Evolutionary conservation across 2,113 vertebrate species (phyloP).

Genomic region (Poeciliopsis prolifica): DNA sequence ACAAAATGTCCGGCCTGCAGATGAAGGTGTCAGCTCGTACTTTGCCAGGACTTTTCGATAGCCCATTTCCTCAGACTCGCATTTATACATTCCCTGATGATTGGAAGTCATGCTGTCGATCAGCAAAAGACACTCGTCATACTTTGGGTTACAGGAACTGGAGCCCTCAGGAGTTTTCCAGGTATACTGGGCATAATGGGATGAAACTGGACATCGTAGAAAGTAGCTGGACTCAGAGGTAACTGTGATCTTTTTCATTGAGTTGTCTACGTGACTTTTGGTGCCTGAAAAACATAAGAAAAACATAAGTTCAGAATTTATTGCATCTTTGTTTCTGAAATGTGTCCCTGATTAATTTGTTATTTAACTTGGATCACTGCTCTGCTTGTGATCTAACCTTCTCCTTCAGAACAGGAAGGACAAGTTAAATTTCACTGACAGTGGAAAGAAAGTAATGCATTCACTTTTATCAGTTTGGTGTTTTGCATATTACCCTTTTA

Average conservation of each 20-base stretch:
- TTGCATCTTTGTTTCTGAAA: not conserved
- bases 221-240: slow-evolving; percentile 20
- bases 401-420: not conserved
- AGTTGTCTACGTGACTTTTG: accelerated
- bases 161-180: slow-evolving; percentile 23
- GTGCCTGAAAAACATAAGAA: not conserved
- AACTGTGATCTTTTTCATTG: not conserved
- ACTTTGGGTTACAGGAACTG: not conserved
- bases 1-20: accelerated
- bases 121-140: slow-evolving; percentile 47
- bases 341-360: not conserved
- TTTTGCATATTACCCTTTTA: not conserved
- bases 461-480: not conserved
- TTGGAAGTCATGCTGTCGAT: slow-evolving; percentile 43
- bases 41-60: not conserved
- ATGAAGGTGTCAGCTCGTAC: slow-evolving; percentile 6
- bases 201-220: slow-evolving; percentile 60
- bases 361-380: not conserved
- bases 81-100: slow-evolving; percentile 53
- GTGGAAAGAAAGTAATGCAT: too few relatives aligned
- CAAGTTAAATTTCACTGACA: too few relatives aligned
- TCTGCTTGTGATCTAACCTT: not conserved
- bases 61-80: slow-evolving; percentile 61
- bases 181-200: slow-evolving; percentile 66
- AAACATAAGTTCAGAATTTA: not conserved